Conservation (phyloP, 1,140 invertebrate species). For the Conopomorpha cramerella region DNA sequence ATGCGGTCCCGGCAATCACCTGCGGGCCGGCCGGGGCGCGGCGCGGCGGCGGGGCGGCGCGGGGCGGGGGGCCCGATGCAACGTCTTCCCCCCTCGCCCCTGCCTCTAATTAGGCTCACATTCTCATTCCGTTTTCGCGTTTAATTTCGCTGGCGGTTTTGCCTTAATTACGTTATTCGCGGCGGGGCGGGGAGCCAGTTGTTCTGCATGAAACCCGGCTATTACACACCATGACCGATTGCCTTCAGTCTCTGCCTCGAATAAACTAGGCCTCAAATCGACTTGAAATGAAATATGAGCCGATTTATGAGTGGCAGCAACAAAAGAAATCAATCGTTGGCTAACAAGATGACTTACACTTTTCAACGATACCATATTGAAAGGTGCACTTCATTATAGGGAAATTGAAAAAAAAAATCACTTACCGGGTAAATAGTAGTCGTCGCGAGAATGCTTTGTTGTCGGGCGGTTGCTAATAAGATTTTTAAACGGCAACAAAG, state of each 20-base stretch:
- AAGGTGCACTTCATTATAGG: constrained; percentile 47
- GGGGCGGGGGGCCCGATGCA: constrained; percentile 16
- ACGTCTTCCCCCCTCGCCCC: constrained; percentile 29
- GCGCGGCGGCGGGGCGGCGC: constrained; percentile 6
- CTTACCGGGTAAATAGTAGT: constrained; percentile 52
- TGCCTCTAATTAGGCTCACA: constrained; percentile 59
- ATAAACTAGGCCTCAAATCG: too few relatives aligned
- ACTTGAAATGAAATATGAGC: too few relatives aligned
- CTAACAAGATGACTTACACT: constrained; percentile 56
- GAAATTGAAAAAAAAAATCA: constrained; percentile 58
- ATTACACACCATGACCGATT: too few relatives aligned
- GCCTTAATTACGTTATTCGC: constrained; percentile 58
- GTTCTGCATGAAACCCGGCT: too few relatives aligned
- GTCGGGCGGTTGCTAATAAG: constrained; percentile 53
- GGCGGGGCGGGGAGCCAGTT: constrained; percentile 14
- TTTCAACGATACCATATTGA: constrained; percentile 25
- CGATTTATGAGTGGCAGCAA: too few relatives aligned
- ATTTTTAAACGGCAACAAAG: constrained; percentile 60
- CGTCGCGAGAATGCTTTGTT: constrained; percentile 39
- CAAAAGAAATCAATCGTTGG: constrained; percentile 26
- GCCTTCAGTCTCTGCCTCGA: too few relatives aligned
- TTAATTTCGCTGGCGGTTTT: constrained; percentile 59
- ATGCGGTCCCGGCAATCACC: neutral
- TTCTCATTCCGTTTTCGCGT: constrained; percentile 61
- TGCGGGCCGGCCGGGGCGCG: neutral